phyloP scores from a whole-genome alignment of 2,113 vertebrate species.

The Heptranchias perlo region DNA sequence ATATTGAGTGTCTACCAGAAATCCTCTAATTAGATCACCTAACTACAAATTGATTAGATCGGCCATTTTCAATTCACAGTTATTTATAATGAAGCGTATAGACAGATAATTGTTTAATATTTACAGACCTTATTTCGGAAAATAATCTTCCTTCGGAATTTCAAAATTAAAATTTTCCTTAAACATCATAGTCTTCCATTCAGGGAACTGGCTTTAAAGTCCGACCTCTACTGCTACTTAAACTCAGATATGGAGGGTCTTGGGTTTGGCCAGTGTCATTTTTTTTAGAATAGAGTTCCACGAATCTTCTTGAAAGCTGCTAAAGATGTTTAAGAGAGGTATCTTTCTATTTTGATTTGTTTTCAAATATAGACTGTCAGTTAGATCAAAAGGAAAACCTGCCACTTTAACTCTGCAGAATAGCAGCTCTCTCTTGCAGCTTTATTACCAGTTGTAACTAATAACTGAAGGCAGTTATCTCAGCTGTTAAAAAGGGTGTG shows the following conservation, averaged over 20 bases:
- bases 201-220: not conserved
- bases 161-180: not conserved
- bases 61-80: not conserved
- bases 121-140: no score
- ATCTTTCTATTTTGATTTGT: not conserved
- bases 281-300: not conserved
- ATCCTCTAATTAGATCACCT: not conserved
- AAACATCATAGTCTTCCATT: not conserved
- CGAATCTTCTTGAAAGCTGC: not conserved
- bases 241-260: not conserved
- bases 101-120: not conserved
- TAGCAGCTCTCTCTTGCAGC: not conserved
- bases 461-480: constrained; percentile 38
- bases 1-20: not conserved
- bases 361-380: not conserved
- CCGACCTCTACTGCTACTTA: no score
- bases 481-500: constrained; percentile 38
- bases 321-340: not conserved
- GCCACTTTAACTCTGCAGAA: not conserved
- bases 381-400: not conserved
- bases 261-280: not conserved
- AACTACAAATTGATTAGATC: not conserved
- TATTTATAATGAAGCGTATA: not conserved
- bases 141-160: not conserved
- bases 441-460: constrained; percentile 38